These are phyloP conservation scores for Anthoscopus minutus DNA, from an alignment of 2,113 vertebrate species.

Conservation along the genomic window DNA sequence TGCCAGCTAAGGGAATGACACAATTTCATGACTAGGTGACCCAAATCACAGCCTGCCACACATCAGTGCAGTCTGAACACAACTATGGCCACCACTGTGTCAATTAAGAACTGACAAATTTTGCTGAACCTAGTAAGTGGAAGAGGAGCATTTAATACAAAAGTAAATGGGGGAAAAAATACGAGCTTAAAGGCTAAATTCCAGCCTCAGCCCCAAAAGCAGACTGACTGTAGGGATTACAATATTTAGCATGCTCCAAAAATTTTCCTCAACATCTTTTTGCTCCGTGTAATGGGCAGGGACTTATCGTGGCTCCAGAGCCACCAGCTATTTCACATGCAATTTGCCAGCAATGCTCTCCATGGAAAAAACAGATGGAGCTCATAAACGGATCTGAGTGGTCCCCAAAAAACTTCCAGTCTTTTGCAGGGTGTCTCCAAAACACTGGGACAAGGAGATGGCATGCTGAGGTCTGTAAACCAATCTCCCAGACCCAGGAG, in stretches of 20 bases:
- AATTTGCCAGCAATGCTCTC: not conserved
- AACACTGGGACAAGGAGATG: accelerated
- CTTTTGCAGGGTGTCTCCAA: not conserved
- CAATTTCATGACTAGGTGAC: not conserved
- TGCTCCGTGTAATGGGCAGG: not conserved
- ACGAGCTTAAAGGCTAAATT: not conserved
- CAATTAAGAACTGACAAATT: not conserved
- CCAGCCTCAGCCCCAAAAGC: not conserved
- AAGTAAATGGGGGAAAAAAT: not conserved
- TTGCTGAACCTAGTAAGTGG: not conserved
- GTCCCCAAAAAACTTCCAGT: not conserved
- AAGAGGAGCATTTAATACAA: not conserved
- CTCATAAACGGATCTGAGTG: not conserved
- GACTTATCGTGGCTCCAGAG: not conserved
- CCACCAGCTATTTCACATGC: not conserved
- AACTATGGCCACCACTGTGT: not conserved
- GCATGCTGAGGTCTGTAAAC: not conserved
- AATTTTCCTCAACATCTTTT: not conserved
- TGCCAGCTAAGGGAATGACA: not conserved
- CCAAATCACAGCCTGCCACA: not conserved
- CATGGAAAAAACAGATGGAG: not conserved
- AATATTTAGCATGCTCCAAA: not conserved
- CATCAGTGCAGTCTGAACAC: not conserved
- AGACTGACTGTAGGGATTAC: not conserved
- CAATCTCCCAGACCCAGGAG: not conserved